Percentiles rank a stretch among this genome's conserved stretches.
phyloP scores from a whole-genome alignment of 2,888 invertebrate species.

The Cantharis lateralis region DNA sequence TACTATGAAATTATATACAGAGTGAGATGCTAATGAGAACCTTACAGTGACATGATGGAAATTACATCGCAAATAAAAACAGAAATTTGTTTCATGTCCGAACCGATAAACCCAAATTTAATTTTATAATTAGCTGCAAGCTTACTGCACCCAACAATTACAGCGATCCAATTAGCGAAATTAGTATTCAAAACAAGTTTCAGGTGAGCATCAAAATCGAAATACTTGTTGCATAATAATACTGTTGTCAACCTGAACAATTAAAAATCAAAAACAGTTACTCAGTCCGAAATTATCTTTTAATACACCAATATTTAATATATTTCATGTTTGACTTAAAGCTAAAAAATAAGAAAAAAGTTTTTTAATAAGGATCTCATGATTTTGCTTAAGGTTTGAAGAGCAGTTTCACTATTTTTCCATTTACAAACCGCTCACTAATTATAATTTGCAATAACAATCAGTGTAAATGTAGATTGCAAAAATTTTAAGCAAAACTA shows the following conservation, averaged over 20 bases:
- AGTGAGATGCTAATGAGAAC: not conserved
- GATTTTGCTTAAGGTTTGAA: not conserved
- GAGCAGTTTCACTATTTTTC: conserved; percentile 1
- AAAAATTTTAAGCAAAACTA: conserved; percentile 1
- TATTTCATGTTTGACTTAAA: not conserved
- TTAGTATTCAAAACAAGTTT: conserved; percentile 29
- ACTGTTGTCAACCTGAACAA: not conserved
- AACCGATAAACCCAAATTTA: not conserved
- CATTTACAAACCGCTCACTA: conserved; percentile 10
- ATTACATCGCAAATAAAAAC: not conserved
- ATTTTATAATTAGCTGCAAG: conserved; percentile 1
- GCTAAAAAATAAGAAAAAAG: not conserved
- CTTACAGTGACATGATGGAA: not conserved
- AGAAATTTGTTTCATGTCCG: not conserved
- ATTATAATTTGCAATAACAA: not conserved
- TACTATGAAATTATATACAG: not conserved
- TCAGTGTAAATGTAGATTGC: not conserved
- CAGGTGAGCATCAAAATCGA: conserved; percentile 17
- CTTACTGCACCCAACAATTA: conserved; percentile 25
- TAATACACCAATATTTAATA: not conserved
- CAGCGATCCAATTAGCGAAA: conserved; percentile 22
- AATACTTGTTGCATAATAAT: not conserved
- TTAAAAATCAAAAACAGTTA: not conserved
- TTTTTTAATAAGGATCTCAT: not conserved
- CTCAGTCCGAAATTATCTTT: conserved; percentile 9